Base-by-base conservation (phyloP, 2,797 vertebrate species). In the Lacerta agilis region DNA sequence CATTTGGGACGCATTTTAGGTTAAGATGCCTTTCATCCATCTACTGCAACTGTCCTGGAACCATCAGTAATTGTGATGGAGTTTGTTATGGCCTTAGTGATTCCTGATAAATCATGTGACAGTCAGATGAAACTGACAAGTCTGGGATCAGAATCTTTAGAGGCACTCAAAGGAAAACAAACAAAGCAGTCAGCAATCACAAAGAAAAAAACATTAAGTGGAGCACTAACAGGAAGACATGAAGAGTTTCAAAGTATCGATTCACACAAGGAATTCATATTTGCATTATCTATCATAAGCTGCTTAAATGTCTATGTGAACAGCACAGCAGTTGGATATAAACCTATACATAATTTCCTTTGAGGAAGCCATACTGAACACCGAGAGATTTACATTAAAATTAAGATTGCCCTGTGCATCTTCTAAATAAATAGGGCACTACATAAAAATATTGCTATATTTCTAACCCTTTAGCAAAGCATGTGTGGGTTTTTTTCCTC, bases 71-170 rank as follows among this genome's bases (percentile, higher is more conserved):
- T 41, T 82, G 33, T 43, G 78, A 81, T 69, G 33, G 61, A 41
- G 33, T 82, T 85, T 76, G 79, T 82, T 82, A 87, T 82, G 79
- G 38, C 58, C 61, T 86, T 75, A 58, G 41, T 64, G 33, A 81
- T 82, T 85, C 69, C 78, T 81, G 69, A 89, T 66, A 41, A 81
- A 38, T 71, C 78, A 85, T 4, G 3, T 85, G 83, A 85, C 78
- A 89, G 85, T 81, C 78, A 81, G 64, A 86, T 55, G 69, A 86
- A 83, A 82, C 61, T 76, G 49, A 82, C 64, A 83, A 38, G 49
- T 67, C 83, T 11, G 83, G 64, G 13, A 90, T 80, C 81, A 38
- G 89, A 90, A 9, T 85, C 67, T 87, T 75, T 38, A 17, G 79
- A 86, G 81, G 15, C 64, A 81, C 25, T 85, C 23, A 88, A 61